Percentiles rank a stretch among this genome's conserved stretches.
Conservation (phyloP, 2,797 vertebrate species). For the Danio choprae region DNA sequence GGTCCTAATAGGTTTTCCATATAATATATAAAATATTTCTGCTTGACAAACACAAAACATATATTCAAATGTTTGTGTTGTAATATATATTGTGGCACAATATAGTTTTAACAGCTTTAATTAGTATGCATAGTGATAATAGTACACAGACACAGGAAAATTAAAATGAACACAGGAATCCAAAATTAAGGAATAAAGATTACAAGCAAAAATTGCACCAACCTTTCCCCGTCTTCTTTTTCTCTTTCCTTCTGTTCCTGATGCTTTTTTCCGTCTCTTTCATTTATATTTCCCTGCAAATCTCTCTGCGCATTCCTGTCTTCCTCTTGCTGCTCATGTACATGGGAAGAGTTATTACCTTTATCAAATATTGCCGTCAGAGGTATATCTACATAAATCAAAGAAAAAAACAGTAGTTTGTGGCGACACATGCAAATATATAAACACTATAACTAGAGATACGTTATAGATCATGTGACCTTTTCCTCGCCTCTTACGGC, state of each 20-base stretch:
- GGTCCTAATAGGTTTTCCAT: no score
- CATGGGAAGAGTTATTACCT: conserved; percentile 37
- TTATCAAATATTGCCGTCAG: conserved; percentile 69
- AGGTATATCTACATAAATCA: conserved; percentile 61
- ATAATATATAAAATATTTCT: no score
- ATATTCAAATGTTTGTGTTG: no score
- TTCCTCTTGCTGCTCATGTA: background rate
- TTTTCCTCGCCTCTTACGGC: conserved; percentile 81
- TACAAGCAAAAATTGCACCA: background rate
- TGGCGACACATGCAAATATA: background rate
- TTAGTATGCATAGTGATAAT: no score
- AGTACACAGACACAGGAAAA: background rate
- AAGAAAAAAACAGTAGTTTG: background rate
- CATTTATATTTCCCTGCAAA: conserved; percentile 14
- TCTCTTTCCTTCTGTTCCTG: conserved; percentile 55
- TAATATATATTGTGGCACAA: no score
- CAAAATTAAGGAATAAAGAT: background rate
- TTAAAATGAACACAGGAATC: background rate
- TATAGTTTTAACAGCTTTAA: no score
- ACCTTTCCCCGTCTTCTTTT: conserved; percentile 61
- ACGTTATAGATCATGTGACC: conserved; percentile 70
- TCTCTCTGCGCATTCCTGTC: conserved; percentile 1
- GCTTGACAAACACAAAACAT: no score
- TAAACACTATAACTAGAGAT: background rate
- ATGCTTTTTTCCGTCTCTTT: conserved; percentile 49